Percentiles rank a stretch among this genome's conserved stretches.
phyloP scores from a whole-genome alignment of 92 coral and sea anemone genomes.

The Phenganax marumi region DNA sequence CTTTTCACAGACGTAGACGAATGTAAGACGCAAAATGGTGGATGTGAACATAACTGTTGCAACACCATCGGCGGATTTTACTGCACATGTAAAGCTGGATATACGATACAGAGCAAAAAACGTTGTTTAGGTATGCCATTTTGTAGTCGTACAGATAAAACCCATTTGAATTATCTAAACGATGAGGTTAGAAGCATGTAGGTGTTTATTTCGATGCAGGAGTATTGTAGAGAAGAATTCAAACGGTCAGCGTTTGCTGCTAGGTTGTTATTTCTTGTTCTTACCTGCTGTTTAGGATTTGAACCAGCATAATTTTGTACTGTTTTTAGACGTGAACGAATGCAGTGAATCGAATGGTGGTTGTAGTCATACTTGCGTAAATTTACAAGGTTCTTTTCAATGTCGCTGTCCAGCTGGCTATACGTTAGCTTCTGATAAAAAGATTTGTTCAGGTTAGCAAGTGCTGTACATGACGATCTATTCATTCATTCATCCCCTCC shows the following conservation, averaged over 20 bases:
- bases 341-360: constrained; percentile 24
- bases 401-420: constrained; percentile 26
- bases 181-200: not conserved
- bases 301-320: not conserved
- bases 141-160: not conserved
- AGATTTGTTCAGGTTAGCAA: constrained; percentile 15
- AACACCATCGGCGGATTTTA: constrained; percentile 49
- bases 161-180: not conserved
- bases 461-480: not conserved
- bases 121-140: constrained; percentile 27
- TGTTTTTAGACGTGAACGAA: constrained; percentile 29
- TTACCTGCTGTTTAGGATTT: not conserved
- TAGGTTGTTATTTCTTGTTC: not conserved
- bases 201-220: not conserved
- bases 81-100: constrained; percentile 54
- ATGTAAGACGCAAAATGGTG: constrained; percentile 54
- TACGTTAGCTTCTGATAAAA: constrained; percentile 9
- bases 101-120: constrained; percentile 27
- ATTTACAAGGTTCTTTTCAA: constrained; percentile 26
- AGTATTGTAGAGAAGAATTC: too few species aligned
- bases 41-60: constrained; percentile 50
- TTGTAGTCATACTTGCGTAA: constrained; percentile 31
- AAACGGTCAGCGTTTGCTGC: too few species aligned
- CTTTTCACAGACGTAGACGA: constrained; percentile 46
- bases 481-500: not conserved